Evolutionary conservation across 1,140 invertebrate genomes (phyloP), one percentile per base, ranked within the genome.

Genomic region (Rhopalosiphum padi): DNA sequence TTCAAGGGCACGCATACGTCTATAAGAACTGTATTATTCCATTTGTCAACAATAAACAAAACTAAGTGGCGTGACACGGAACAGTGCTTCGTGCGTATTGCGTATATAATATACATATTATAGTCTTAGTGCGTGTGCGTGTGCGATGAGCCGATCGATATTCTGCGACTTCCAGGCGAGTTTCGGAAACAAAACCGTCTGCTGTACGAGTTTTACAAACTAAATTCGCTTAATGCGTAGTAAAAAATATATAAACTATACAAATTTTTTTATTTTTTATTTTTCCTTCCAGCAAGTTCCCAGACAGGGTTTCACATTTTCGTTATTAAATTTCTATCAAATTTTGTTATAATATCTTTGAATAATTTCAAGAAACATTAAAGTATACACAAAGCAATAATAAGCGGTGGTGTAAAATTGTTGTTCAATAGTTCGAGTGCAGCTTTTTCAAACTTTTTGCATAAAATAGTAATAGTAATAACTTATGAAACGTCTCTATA

Each of bases 31-130:
- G n/a, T 77, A 30, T n/a, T 46, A 86, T 86, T n/a, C 23, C 43
- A 11, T 46, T 86, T 46, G 85, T 86, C 85, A 86, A 86, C 85
- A 46, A 46, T 86, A 48, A 30, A 86, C 83, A 86, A 86, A 43
- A 46, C 85, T 18, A 86, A 46, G 41, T 86, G 43, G 85, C 41
- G 43, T 86, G 85, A 86, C 85, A 86, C 5, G 5, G 15, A n/a
- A 77, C 60, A n/a, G 30, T 18, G n/a, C 15, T 77, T 77, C 30
- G 30, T n/a, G 4, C 30, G 8, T 68, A 68, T 18, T n/a, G 4
- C 30, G 8, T 68, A n/a, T n/a, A 77, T n/a, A 9, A 3, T 68
- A 30, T 68, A 6, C 3, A n/a, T n/a, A 77, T 77, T n/a, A 77
- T 77, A n/a, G n/a, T 77, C n/a, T n/a, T 30, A 9, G 11, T n/a